Evolutionary conservation across 1,140 invertebrate genomes (phyloP).

Genomic region (Arion vulgaris): DNA sequence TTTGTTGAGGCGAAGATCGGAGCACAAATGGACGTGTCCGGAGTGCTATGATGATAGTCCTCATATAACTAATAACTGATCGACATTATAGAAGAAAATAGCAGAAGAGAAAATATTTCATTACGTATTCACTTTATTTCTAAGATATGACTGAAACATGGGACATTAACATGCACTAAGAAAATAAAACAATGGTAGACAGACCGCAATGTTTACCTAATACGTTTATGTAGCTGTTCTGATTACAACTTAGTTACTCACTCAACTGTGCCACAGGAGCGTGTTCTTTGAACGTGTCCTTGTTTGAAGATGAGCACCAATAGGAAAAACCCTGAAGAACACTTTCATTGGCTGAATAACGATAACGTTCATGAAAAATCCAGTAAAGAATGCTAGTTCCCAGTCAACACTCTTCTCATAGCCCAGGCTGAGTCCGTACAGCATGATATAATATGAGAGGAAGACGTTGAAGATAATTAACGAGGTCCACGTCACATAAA

Average conservation of each 20-base stretch:
- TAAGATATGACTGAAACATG: no score
- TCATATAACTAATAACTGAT: no score
- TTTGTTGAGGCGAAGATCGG: no score
- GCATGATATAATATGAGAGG: slow-evolving; percentile 56
- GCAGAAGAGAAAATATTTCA: no score
- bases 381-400: slow-evolving; percentile 55
- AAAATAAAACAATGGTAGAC: no score
- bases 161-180: no score
- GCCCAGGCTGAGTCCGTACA: slow-evolving; percentile 60
- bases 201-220: no score
- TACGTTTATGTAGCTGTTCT: no score
- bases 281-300: slow-evolving; percentile 44
- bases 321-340: slow-evolving; percentile 49
- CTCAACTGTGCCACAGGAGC: slow-evolving; percentile 42
- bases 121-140: no score
- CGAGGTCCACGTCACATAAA: slow-evolving; percentile 56
- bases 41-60: no score
- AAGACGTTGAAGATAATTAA: slow-evolving; percentile 36
- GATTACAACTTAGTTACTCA: slow-evolving; percentile 6
- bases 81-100: no score
- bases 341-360: slow-evolving; percentile 53
- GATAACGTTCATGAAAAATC: slow-evolving; percentile 48
- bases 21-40: no score
- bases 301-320: slow-evolving; percentile 55
- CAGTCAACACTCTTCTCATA: slow-evolving; percentile 54